These are phyloP conservation scores for Noctua fimbriata DNA, from an alignment of 2,888 invertebrate genomes.

Conservation along the genomic window DNA sequence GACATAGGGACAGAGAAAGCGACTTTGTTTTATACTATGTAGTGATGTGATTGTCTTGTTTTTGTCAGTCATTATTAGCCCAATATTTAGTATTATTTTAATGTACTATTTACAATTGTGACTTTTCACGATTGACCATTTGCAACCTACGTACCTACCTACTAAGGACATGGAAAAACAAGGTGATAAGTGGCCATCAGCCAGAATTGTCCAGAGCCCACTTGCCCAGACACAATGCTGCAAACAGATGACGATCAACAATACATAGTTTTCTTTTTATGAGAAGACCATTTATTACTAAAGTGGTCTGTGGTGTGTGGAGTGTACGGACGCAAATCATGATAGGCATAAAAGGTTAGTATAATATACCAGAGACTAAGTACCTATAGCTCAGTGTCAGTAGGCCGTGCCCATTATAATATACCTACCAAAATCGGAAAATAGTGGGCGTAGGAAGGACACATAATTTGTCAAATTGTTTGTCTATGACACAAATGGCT, in stretches of 20 bases:
- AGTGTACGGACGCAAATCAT: neutral
- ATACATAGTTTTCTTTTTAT: neutral
- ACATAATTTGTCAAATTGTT: neutral
- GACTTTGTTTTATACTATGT: too few relatives aligned
- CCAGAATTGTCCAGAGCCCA: neutral
- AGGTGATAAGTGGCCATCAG: neutral
- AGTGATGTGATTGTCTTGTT: neutral
- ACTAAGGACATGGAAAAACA: neutral
- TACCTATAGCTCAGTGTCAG: neutral
- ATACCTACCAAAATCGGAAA: constrained; percentile 31
- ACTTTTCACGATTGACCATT: neutral
- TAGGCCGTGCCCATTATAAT: constrained; percentile 2
- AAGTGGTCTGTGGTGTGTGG: neutral
- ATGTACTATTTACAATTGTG: neutral
- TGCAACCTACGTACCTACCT: neutral
- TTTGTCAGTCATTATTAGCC: neutral
- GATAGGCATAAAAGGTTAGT: constrained; percentile 13
- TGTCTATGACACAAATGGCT: neutral
- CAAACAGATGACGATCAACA: neutral
- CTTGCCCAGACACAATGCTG: neutral
- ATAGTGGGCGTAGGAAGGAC: constrained; percentile 1
- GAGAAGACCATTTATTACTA: neutral
- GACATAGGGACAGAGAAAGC: too few relatives aligned
- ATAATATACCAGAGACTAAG: neutral
- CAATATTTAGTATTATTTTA: neutral